A percentile compares a stretch with the other conserved stretches of the same genome.
These are phyloP conservation scores for Pedetes capensis DNA, from an alignment of 2,113 vertebrate species.

Conservation along the genomic window DNA sequence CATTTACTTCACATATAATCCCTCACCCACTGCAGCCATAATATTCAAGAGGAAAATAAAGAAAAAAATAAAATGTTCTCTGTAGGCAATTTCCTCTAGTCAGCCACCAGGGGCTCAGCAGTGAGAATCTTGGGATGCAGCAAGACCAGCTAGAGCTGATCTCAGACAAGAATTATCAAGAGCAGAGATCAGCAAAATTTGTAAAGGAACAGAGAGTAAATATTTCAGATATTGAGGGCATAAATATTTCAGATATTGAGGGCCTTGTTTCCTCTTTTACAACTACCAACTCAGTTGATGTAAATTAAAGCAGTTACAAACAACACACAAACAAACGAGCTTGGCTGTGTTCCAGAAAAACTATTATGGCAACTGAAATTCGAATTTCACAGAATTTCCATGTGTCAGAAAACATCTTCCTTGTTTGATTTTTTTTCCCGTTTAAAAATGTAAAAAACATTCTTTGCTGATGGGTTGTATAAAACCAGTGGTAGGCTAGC, in stretches of 20 bases:
- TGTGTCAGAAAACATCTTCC: conserved; percentile 34
- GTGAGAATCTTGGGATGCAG: background rate
- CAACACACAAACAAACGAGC: background rate
- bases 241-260: background rate
- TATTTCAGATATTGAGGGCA: background rate
- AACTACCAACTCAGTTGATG: background rate
- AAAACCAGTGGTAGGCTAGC: background rate
- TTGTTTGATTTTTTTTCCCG: background rate
- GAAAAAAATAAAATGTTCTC: background rate
- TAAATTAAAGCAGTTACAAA: background rate
- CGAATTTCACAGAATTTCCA: background rate
- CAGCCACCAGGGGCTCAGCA: background rate
- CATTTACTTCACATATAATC: background rate
- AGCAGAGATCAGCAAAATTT: background rate
- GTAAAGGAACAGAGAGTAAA: background rate
- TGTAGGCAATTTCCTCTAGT: background rate
- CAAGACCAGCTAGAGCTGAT: background rate
- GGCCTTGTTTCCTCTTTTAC: background rate
- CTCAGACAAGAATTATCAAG: background rate
- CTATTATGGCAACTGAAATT: background rate
- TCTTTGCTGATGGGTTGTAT: background rate
- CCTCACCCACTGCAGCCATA: background rate
- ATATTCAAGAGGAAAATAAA: background rate
- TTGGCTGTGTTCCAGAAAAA: background rate
- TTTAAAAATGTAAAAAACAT: conserved; percentile 30